Base-by-base conservation (phyloP, 1,140 invertebrate genomes). In the Hylaeus anthracinus region DNA sequence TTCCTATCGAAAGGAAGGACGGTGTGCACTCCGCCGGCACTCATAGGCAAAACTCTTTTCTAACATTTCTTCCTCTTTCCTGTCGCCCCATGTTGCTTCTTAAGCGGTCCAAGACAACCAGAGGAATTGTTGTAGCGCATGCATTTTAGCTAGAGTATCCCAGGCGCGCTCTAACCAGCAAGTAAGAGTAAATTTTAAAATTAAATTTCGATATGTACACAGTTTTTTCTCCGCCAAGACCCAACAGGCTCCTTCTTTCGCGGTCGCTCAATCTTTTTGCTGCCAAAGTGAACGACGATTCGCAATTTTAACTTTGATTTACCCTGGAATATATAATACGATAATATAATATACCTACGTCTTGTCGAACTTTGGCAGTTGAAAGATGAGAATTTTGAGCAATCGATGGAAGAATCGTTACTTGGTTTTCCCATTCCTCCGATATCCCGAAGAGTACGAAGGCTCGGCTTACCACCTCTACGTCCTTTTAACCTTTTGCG, bases 81-180 rank as follows among this genome's bases (percentile, higher is more conserved):
- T 81, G 45, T 81, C 72, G 61, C 37, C 61, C 65, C 63, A 63
- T 81, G 65, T 79, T 66, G 86, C 85, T 86, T 84, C 15, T 86
- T 84, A 81, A 86, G 63, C 82, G 85, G 85, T 86, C 83, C 79
- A 77, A 87, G 67, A 86, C 71, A 84, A 63, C 83, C 86, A 81
- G 86, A 79, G 82, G 73, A 84, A 79, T 86, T 87, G 86, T 87
- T 82, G 86, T 87, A 87, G 82, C 85, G 86, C 86, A 87, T 87
- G 86, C 85, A 86, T 83, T 43, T 86, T 87, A 87, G 85, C 63
- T 87, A 86, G 82, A 87, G 60, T 71, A 86, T n/a, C 79, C 81
- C 60, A 84, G 85, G 85, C 86, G 78, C 86, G 82, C 78, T 84
- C 85, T 87, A 87, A 87, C 82, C 85, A 83, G 69, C 86, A 87